These are phyloP conservation scores for Hartigia nigra DNA, from an alignment of 2,888 invertebrate species.

Conservation along the genomic window DNA sequence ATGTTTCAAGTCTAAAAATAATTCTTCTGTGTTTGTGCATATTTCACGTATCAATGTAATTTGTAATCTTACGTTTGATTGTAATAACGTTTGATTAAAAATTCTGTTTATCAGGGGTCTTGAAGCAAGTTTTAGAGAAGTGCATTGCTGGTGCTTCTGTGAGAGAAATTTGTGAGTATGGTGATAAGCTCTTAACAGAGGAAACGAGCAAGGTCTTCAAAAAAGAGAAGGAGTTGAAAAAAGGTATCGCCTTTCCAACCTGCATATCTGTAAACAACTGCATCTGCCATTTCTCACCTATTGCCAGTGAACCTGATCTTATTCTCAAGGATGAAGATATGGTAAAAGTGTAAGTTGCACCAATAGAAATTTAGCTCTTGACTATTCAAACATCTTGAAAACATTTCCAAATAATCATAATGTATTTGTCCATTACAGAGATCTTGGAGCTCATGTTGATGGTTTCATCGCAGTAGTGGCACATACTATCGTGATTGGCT, in stretches of 20 bases:
- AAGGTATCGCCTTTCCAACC: slow-evolving; percentile 98
- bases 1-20: not conserved
- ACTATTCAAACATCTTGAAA: not conserved
- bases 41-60: not conserved
- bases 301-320: slow-evolving; percentile 91
- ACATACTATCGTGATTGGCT: slow-evolving; percentile 92
- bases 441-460: slow-evolving; percentile 98
- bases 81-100: not conserved
- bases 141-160: slow-evolving; percentile 90
- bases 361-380: not conserved
- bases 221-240: slow-evolving; percentile 97
- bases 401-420: not conserved
- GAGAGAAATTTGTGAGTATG: slow-evolving; percentile 90
- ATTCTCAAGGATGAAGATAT: slow-evolving; percentile 91
- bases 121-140: slow-evolving; percentile 89
- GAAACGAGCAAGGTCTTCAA: slow-evolving; percentile 97
- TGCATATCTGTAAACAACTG: slow-evolving; percentile 99
- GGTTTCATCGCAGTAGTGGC: slow-evolving; percentile 99
- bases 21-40: not conserved
- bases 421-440: slow-evolving; percentile 70
- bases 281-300: slow-evolving; percentile 98
- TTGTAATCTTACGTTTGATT: not conserved
- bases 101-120: slow-evolving; percentile 74
- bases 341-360: slow-evolving; percentile 90
- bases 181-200: slow-evolving; percentile 87